Evolutionary conservation across 2,888 invertebrate species (phyloP), one percentile per base, ranked within the genome.

Genomic region (Patella caerulea): DNA sequence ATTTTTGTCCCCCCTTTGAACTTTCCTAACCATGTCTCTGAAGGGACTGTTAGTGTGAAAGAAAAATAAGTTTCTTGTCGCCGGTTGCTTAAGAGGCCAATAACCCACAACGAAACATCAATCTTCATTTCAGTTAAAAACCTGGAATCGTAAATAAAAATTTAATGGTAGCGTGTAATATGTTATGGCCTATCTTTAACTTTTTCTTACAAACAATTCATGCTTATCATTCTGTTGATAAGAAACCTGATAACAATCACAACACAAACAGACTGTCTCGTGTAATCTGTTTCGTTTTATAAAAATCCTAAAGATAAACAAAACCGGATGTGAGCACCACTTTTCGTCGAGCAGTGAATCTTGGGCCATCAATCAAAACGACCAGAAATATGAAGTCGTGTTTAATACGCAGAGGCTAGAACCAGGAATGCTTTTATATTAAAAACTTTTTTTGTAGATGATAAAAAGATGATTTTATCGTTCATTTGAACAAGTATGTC

Each of bases 321-420:
- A 24, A 65, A 24, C 65, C 65, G 65, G 65, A 65, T 65, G 65
- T 24, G 65, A 65, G 19, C 65, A 65, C 65, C 65, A 24, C 24
- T 65, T 65, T 24, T 65, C 24, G 65, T 65, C 65, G n/a, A 65
- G 24, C 19, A 65, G 65, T 65, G 65, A 65, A 65, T 24, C 65
- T 65, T 19, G 24, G 65, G 65, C 65, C 65, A 65, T 65, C 65
- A 65, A 65, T 65, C 65, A 65, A 65, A 65, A 24, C 65, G 19
- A 14, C 11, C 11, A 24, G 65, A 65, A 65, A 65, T 65, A 65
- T 65, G 65, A 65, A 65, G 65, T 24, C 19, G 24, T 65, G 19
- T 65, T 24, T 24, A 65, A 24, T 19, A 24, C 11, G 19, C 19
- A 65, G 65, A 65, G 24, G 19, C 11, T 19, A 24, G 19, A 19